Evolutionary conservation across 1,140 invertebrate species (phyloP), one percentile per base, ranked within the genome.

Genomic region (Oncopodura yosiiana): DNA sequence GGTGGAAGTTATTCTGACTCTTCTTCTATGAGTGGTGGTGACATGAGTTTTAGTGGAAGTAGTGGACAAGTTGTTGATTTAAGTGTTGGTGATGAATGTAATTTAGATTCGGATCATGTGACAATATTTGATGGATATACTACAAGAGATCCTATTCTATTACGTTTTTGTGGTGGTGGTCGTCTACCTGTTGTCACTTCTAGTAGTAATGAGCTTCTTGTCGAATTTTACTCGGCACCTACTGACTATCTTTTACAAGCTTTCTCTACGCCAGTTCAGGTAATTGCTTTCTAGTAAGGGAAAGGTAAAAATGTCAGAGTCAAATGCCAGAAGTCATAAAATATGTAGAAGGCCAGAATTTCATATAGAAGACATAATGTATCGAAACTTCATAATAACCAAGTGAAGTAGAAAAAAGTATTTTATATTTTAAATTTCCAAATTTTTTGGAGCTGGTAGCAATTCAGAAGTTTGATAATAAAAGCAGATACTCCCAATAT

Each of bases 101-200:
- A 86, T 68, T 77, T 82, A 53, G 81, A 84, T 23, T 83, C 85
- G 68, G 85, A 87, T 70, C 85, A 85, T 67, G 70, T 87, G 53
- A 84, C 84, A 19, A 82, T 89, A 53, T 85, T 84, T 72, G 86
- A 89, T 65, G 86, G 86, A 0, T 77, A 78, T n/a, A 79, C 79
- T 2, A 55, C 53, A 18, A 24, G 56, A 19, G 81, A 83, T 34
- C 81, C 84, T 2, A 79, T 86, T 6, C 70, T 89, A 27, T 81
- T 86, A 4, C 75, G 85, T 54, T 73, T 89, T 43, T 89, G 86
- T 67, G 86, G 85, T n/a, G 84, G 84, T 3, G 85, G 87, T 65
- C 79, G 77, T 1, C 80, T 88, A 3, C 84, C 85, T 11, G 82
- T 86, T 68, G 84, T 89, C 54, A 76, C 86, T 60, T 85, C 82